phyloP scores from a whole-genome alignment of 2,888 invertebrate species.

The Drosophila sordidula region DNA sequence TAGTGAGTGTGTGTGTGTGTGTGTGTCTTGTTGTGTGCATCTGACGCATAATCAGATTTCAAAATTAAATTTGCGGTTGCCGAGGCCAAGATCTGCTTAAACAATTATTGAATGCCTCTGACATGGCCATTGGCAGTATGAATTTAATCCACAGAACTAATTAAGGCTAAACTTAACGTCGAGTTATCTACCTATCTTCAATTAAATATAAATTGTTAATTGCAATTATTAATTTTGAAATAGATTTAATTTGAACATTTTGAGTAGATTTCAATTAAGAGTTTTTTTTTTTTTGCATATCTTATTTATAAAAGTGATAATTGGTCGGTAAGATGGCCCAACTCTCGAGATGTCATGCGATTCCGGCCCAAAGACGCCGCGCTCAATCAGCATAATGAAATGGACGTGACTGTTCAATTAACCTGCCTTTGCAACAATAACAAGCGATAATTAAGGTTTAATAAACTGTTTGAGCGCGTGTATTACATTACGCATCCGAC shows the following conservation, averaged over 20 bases:
- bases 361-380: slow-evolving; percentile 13
- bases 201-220: not conserved
- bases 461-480: slow-evolving; percentile 61
- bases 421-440: slow-evolving; percentile 62
- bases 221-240: not conserved
- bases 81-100: slow-evolving; percentile 16
- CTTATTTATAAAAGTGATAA: not conserved
- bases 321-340: slow-evolving; percentile 7
- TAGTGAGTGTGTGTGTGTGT: slow-evolving; percentile 24
- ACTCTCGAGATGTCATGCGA: not conserved
- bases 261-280: no score
- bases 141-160: not conserved
- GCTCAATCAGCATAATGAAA: slow-evolving; percentile 71
- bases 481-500: slow-evolving; percentile 61
- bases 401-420: slow-evolving; percentile 67
- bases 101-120: slow-evolving; percentile 38
- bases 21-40: slow-evolving; percentile 28
- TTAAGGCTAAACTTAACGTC: not conserved
- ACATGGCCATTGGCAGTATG: slow-evolving; percentile 12
- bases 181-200: no score
- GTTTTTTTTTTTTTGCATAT: not conserved
- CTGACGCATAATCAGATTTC: slow-evolving; percentile 76
- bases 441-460: slow-evolving; percentile 74
- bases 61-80: slow-evolving; percentile 63
- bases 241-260: not conserved